Evolutionary conservation across 1,140 invertebrate species (phyloP).

Genomic region (Batillaria attramentaria): DNA sequence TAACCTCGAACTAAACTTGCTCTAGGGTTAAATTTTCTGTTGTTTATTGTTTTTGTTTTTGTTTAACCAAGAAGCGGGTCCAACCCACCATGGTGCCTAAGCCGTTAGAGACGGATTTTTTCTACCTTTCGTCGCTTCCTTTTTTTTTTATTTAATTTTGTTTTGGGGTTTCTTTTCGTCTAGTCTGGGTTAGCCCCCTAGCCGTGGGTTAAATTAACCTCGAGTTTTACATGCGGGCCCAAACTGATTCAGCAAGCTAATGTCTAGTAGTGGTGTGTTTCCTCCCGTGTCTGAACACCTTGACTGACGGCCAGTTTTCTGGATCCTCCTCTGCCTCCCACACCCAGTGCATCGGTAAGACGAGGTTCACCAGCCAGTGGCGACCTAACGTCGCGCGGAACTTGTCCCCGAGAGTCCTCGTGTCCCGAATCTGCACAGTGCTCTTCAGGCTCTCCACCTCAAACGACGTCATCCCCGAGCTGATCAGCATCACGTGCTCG

Average conservation of each 20-base stretch:
- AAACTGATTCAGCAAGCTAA: not conserved
- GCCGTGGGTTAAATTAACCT: too few relatives aligned
- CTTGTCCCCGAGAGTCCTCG: slow-evolving; percentile 36
- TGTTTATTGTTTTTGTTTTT: too few relatives aligned
- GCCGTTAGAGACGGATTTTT: too few relatives aligned
- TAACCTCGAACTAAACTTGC: too few relatives aligned
- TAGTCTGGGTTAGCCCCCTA: too few relatives aligned
- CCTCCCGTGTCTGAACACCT: slow-evolving; percentile 34
- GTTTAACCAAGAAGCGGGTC: too few relatives aligned
- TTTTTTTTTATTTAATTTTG: too few relatives aligned
- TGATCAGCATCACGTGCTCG: slow-evolving; percentile 31
- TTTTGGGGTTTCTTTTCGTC: too few relatives aligned
- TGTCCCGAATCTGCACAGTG: slow-evolving; percentile 44
- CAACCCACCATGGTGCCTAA: too few relatives aligned
- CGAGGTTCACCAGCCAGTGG: slow-evolving; percentile 49
- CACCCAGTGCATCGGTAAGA: slow-evolving; percentile 47
- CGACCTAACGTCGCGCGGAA: slow-evolving; percentile 46
- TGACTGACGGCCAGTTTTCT: slow-evolving; percentile 50
- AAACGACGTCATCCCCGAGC: slow-evolving; percentile 48
- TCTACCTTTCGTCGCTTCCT: not conserved
- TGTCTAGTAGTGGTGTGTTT: not conserved
- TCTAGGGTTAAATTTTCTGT: too few relatives aligned
- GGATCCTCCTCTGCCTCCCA: slow-evolving; percentile 49
- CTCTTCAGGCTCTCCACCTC: slow-evolving; percentile 38
- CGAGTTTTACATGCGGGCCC: too few relatives aligned